phyloP scores from a whole-genome alignment of 2,888 invertebrate species.

The Cheilosia impressa region DNA sequence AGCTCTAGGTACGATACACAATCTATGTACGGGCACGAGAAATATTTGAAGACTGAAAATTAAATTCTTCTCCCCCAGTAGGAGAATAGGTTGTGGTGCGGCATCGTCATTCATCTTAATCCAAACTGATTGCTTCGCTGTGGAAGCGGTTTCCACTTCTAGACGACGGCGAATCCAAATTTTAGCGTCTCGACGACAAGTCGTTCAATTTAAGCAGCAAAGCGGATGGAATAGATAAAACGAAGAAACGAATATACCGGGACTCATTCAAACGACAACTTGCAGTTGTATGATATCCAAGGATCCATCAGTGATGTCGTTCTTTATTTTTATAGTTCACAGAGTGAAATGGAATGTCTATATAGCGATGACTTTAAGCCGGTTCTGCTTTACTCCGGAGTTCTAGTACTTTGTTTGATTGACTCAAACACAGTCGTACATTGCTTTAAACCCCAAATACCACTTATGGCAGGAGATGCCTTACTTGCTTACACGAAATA shows the following conservation, averaged over 20 bases:
- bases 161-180: background rate
- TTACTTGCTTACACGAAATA: conserved; percentile 40
- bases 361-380: conserved; percentile 51
- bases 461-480: conserved; percentile 21
- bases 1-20: background rate
- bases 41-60: conserved; percentile 57
- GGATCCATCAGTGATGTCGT: conserved; percentile 68
- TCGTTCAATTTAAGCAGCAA: conserved; percentile 48
- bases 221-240: conserved; percentile 34
- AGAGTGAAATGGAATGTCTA: conserved; percentile 66
- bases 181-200: conserved; percentile 55
- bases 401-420: conserved; percentile 68
- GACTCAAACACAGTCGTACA: conserved; percentile 56
- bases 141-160: conserved; percentile 5
- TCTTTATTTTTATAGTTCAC: conserved; percentile 34
- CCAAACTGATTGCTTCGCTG: conserved; percentile 71
- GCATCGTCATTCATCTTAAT: conserved; percentile 73
- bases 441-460: conserved; percentile 17
- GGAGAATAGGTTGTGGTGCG: background rate
- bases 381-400: conserved; percentile 27
- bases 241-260: conserved; percentile 35
- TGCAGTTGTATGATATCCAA: conserved; percentile 48
- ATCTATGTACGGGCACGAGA: background rate
- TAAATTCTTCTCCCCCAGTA: conserved; percentile 52
- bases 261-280: conserved; percentile 52